Evolutionary conservation across 1,140 invertebrate genomes (phyloP), one percentile per base, ranked within the genome.

Genomic region (Heliconius melpomene): DNA sequence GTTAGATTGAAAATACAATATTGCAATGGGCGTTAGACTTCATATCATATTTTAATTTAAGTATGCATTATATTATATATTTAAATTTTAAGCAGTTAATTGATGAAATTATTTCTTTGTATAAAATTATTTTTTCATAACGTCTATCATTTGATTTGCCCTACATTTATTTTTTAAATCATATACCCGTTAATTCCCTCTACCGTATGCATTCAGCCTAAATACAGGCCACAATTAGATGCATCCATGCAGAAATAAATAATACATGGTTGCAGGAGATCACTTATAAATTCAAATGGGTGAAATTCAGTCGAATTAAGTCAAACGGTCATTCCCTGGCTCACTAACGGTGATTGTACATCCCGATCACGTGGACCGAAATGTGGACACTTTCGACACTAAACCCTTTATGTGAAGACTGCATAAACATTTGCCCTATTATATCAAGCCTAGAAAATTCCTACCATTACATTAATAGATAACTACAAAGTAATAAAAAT

Each of bases 281-380:
- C 40, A 72, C 54, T 83, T 80, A 85, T 79, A 81, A 86, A 85
- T 85, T 86, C 85, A 82, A 85, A 86, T 83, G 36, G 74, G 75
- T 79, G 78, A 82, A 79, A 84, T 82, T 80, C 80, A 81, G 73
- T 73, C 74, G 74, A 74, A 66, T 77, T 71, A 76, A 80, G 73
- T 79, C 82, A 78, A 79, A 79, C 80, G 74, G 71, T 77, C 79
- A 57, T 80, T 83, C 77, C 29, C 78, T 79, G 72, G 80, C 76
- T 78, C 54, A 74, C 52, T 84, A 84, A 86, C 85, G 75, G 80
- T 74, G 52, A 76, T 70, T 77, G 72, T 75, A 75, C 66, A 82
- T 77, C 70, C 57, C 54, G 38, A 13, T 83, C 85, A 86, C 85
- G 85, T 85, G 85, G 80, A 75, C 7, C 1, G 13, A 78, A 83